phyloP scores from a whole-genome alignment of 2,113 vertebrate genomes.

The Percina caprodes region DNA sequence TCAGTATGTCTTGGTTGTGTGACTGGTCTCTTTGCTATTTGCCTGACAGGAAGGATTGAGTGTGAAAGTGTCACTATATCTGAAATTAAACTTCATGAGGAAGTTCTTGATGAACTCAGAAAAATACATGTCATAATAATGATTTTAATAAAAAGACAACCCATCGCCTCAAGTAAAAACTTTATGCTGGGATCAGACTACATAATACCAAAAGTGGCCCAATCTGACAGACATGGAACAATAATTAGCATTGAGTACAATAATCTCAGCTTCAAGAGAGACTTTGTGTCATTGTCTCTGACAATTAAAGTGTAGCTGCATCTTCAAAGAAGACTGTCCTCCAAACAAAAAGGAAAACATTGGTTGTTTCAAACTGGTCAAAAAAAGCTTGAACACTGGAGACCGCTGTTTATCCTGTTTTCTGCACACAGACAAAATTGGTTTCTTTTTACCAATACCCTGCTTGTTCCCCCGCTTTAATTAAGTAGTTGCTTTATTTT shows the following conservation, averaged over 20 bases:
- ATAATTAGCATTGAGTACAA: not conserved
- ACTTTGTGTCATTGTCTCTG: not conserved
- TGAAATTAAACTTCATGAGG: not conserved
- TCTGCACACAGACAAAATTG: no score
- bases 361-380: no score
- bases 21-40: slow-evolving; percentile 27
- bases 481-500: no score
- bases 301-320: not conserved
- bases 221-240: not conserved
- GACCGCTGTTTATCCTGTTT: no score
- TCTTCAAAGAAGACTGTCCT: no score
- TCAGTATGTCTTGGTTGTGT: slow-evolving; percentile 23
- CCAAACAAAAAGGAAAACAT: no score
- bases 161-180: not conserved
- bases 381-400: no score
- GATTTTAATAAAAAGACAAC: not conserved
- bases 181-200: not conserved
- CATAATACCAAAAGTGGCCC: not conserved
- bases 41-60: not conserved
- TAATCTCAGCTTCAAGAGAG: not conserved
- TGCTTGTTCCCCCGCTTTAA: no score
- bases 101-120: not conserved
- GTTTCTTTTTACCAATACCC: no score
- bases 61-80: not conserved
- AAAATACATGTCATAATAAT: not conserved